Evolutionary conservation across 2,888 invertebrate species (phyloP).

Genomic region (Hipparchia sbordonii): DNA sequence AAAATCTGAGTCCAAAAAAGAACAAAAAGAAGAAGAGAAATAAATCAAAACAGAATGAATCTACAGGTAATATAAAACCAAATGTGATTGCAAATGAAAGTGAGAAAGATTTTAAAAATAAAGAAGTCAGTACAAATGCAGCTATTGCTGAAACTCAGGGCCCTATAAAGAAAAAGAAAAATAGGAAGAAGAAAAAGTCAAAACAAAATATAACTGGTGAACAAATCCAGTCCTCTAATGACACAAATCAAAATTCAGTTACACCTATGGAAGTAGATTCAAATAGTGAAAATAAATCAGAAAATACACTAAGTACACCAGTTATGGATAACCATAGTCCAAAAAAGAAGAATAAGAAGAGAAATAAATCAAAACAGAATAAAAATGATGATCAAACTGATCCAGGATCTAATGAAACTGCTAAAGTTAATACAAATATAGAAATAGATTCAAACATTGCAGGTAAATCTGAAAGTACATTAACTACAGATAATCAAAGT

Average conservation of each 20-base stretch:
- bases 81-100: background rate
- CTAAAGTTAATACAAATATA: background rate
- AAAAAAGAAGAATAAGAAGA: constrained; percentile 4
- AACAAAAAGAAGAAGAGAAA: background rate
- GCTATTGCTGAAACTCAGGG: background rate
- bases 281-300: background rate
- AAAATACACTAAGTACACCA: background rate
- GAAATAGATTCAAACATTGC: background rate
- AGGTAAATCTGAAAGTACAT: background rate
- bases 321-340: no score
- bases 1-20: constrained; percentile 3
- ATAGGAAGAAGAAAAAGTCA: background rate
- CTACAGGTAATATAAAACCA: background rate
- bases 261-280: background rate
- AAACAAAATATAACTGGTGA: background rate
- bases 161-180: background rate
- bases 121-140: background rate
- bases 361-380: background rate
- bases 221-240: background rate
- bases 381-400: background rate
- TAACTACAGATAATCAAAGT: background rate
- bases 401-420: background rate
- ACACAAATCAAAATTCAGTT: background rate
- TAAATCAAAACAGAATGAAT: background rate
- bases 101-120: background rate